A percentile compares a stretch with the other conserved stretches of the same genome.
Evolutionary conservation across 2,113 vertebrate genomes (phyloP).

Genomic region (Manacus vitellinus): DNA sequence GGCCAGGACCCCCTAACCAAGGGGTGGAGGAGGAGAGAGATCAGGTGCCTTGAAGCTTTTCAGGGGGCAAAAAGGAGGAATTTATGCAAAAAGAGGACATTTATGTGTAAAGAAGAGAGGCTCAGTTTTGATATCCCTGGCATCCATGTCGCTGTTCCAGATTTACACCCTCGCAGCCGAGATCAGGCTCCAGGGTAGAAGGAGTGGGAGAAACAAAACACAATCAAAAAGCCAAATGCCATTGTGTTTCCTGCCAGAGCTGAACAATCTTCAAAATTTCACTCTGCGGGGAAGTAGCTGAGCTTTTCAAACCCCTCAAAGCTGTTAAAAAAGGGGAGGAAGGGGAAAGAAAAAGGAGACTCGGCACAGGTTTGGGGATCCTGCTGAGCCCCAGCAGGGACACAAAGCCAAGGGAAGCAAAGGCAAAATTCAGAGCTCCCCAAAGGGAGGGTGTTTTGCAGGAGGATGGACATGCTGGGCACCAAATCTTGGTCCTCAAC

Average conservation of each 20-base stretch:
- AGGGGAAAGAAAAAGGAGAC: not conserved
- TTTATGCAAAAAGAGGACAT: not conserved
- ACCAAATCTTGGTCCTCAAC: not conserved
- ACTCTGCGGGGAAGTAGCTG: not conserved
- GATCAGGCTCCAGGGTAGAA: not conserved
- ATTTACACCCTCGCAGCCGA: not conserved
- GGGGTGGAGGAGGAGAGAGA: not conserved
- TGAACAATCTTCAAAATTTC: slow-evolving; percentile 3
- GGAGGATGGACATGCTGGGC: accelerated
- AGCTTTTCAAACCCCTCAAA: slow-evolving; percentile 1
- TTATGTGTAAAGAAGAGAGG: not conserved
- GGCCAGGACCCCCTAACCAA: not conserved
- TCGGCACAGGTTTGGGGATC: not conserved
- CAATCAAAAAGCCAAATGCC: slow-evolving; percentile 18
- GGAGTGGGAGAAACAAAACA: slow-evolving; percentile 15
- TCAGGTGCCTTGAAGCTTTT: not conserved
- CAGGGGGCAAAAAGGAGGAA: not conserved
- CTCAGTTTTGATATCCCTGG: not conserved
- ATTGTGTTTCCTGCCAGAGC: not conserved
- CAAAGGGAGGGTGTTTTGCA: not conserved
- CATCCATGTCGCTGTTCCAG: not conserved
- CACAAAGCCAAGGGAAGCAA: not conserved
- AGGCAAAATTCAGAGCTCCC: not conserved
- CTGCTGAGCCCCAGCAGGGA: not conserved
- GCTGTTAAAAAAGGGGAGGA: not conserved